Evolutionary conservation across 2,888 invertebrate species (phyloP), one percentile per base, ranked within the genome.

Genomic region (Cyclophora punctaria): DNA sequence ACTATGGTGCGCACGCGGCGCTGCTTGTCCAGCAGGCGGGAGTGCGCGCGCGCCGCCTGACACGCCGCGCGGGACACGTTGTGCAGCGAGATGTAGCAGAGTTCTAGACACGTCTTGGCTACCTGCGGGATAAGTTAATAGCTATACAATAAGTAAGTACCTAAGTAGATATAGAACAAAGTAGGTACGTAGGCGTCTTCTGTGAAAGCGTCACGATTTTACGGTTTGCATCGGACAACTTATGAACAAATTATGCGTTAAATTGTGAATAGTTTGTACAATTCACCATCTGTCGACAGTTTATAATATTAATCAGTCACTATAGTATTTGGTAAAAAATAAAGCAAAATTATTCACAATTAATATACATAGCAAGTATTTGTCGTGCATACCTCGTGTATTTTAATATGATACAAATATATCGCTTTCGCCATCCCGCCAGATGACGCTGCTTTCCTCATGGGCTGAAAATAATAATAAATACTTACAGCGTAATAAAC

Each of bases 21-120:
- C 65, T 96, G 94, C 80, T 97, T 97, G 71, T 96, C 95, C 53
- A 96, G 92, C 55, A 97, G 90, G 7, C 96, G 91, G 70, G 93
- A 93, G 76, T 96, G 93, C 55, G 45, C n/a, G 1, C 6, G 37
- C 37, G 37, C 7, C 68, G 70, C 65, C 66, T 66, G 65, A 42
- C 59, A 59, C 35, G 50, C 58, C 20, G 44, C 75, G 71, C 0
- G 59, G 48, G 48, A 0, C 53, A 59, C 60, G 75, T 83, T 80
- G 72, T 80, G 80, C 33, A 85, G 65, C 51, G 84, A 55, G 48
- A 77, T 73, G 68, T 74, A 74, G 41, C 78, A 77, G 78, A 84
- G 64, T 74, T 83, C 74, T 5, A 58, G 67, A 0, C 66, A 73
- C 0, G 74, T 63, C 45, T 75, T 70, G 5, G 77, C 73, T 46